Percentiles rank a stretch among this genome's conserved stretches.
These are phyloP conservation scores for Rugalucina vietnamica DNA, from an alignment of 2,888 invertebrate species.

Conservation along the genomic window DNA sequence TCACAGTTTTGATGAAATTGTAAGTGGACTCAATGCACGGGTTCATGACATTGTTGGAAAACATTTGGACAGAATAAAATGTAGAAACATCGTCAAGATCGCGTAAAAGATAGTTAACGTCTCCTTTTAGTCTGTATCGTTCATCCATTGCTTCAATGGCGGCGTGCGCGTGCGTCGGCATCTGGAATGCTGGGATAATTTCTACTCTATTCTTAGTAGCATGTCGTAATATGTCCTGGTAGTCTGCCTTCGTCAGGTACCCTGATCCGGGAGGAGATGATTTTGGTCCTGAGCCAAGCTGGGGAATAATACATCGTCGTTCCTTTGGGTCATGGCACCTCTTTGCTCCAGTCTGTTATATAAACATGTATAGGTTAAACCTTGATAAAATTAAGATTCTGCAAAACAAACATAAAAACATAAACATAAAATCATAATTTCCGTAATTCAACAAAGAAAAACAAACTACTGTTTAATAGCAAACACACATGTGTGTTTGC, in stretches of 20 bases:
- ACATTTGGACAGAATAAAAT: conserved; percentile 77
- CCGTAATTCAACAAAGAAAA: no score
- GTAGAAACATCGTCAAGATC: conserved; percentile 64
- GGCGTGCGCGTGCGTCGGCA: conserved; percentile 79
- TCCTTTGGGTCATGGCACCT: conserved; percentile 70
- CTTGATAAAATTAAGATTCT: not conserved
- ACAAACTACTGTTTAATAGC: no score
- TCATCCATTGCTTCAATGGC: conserved; percentile 77
- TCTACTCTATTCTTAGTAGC: conserved; percentile 74
- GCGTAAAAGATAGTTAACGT: conserved; percentile 58
- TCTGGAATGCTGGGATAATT: conserved; percentile 79
- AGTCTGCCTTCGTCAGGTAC: conserved; percentile 72
- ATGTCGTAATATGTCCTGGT: conserved; percentile 69
- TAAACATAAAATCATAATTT: no score
- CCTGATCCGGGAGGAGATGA: conserved; percentile 71
- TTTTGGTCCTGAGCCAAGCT: conserved; percentile 72
- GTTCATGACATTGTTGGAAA: conserved; percentile 78
- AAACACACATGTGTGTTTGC: no score
- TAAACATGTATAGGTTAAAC: not conserved
- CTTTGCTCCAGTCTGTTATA: conserved; percentile 18
- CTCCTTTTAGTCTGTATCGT: conserved; percentile 60
- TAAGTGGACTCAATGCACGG: conserved; percentile 79
- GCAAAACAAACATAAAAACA: not conserved
- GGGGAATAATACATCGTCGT: conserved; percentile 67
- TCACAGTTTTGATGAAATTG: conserved; percentile 75